These are phyloP conservation scores for Pachyramphus minor DNA, from an alignment of 2,113 vertebrate species.

Conservation along the genomic window DNA sequence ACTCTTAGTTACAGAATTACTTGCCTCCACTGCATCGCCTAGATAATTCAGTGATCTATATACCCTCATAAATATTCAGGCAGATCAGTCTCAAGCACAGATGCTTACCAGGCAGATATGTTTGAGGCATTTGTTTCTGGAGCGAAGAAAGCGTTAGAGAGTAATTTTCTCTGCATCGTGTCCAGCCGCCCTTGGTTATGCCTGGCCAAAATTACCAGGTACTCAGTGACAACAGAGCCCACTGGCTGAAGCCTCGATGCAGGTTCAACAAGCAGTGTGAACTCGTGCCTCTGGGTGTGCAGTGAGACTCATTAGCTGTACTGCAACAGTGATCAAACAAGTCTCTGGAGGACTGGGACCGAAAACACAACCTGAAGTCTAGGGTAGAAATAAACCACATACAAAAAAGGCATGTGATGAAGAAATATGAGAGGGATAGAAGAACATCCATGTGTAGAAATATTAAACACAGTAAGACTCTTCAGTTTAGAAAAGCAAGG, in stretches of 20 bases:
- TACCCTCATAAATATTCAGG: not conserved
- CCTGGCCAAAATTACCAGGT: not conserved
- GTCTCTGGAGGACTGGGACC: not conserved
- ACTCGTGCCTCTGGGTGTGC: not conserved
- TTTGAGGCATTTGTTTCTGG: not conserved
- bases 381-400: not conserved
- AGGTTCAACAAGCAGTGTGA: rapidly evolving
- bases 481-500: not conserved
- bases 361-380: not conserved
- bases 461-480: not conserved
- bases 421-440: not conserved
- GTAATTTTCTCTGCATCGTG: not conserved
- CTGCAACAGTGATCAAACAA: not conserved
- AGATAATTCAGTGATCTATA: not conserved
- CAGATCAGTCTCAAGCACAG: not conserved
- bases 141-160: not conserved
- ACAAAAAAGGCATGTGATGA: not conserved
- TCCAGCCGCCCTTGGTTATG: not conserved
- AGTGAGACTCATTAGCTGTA: not conserved
- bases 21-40: not conserved
- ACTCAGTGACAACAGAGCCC: not conserved
- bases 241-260: not conserved
- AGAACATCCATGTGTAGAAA: not conserved
- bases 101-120: not conserved
- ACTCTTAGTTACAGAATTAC: not conserved